phyloP scores from a whole-genome alignment of 2,888 invertebrate genomes.

The Tanypteryx hageni region DNA sequence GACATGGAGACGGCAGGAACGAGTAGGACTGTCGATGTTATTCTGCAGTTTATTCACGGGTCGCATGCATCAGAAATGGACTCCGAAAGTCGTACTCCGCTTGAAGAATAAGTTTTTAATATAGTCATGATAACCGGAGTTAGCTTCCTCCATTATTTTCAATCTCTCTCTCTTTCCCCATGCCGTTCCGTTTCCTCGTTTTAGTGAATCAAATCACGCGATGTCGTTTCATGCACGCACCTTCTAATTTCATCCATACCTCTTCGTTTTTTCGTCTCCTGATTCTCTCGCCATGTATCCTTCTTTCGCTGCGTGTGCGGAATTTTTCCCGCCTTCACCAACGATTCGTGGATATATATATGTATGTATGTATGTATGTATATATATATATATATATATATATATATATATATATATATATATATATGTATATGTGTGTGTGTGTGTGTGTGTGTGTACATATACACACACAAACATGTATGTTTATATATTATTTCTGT shows the following conservation, averaged over 20 bases:
- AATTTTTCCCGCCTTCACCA: neutral
- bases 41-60: neutral
- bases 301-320: neutral
- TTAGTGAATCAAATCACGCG: slow-evolving; percentile 30
- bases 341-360: no score
- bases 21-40: no score
- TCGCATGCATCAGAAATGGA: neutral
- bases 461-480: no score
- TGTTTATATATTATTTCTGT: no score
- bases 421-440: no score
- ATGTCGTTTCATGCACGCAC: slow-evolving; percentile 45
- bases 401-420: no score
- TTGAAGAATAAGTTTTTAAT: slow-evolving; percentile 40
- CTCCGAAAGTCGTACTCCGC: neutral
- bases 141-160: slow-evolving; percentile 49
- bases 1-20: no score
- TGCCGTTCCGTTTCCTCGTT: neutral
- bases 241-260: neutral
- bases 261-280: neutral
- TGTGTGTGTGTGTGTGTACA: no score
- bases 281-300: neutral
- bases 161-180: neutral
- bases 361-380: no score
- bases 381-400: no score
- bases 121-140: slow-evolving; percentile 38